Conservation (phyloP, 2,888 invertebrate species). For the Zelleria hepariella region DNA sequence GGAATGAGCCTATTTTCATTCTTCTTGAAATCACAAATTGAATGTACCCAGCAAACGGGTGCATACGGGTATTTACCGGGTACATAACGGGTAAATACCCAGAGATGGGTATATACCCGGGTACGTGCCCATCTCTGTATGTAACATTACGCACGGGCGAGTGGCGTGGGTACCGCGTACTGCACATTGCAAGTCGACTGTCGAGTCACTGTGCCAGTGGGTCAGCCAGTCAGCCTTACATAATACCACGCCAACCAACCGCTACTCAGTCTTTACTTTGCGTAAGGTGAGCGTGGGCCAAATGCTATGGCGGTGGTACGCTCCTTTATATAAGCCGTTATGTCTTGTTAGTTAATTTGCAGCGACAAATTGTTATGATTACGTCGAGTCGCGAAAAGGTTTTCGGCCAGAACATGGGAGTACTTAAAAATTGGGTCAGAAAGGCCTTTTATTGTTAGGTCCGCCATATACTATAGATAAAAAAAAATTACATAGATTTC, state of each 20-base stretch:
- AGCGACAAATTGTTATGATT: background rate
- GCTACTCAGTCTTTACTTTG: constrained; percentile 49
- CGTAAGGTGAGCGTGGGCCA: background rate
- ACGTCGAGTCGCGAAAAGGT: background rate
- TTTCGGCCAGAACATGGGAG: background rate
- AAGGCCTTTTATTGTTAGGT: no score
- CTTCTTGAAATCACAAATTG: no score
- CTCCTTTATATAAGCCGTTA: constrained; percentile 1
- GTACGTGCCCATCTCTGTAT: no score
- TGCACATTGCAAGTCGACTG: background rate
- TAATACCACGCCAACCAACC: constrained; percentile 32
- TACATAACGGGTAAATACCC: no score
- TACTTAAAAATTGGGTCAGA: no score
- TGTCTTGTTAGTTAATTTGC: background rate
- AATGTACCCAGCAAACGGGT: no score
- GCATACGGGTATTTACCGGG: no score
- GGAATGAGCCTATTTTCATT: no score
- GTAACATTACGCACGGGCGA: background rate
- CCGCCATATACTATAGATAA: no score
- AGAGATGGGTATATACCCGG: no score
- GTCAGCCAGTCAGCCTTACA: constrained; percentile 49
- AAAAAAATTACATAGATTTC: no score
- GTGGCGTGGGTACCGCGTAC: background rate
- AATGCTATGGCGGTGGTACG: background rate
- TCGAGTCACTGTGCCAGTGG: constrained; percentile 59